Evolutionary conservation across 2,113 vertebrate genomes (phyloP), one percentile per base, ranked within the genome.

Genomic region (Zapus hudsonius): DNA sequence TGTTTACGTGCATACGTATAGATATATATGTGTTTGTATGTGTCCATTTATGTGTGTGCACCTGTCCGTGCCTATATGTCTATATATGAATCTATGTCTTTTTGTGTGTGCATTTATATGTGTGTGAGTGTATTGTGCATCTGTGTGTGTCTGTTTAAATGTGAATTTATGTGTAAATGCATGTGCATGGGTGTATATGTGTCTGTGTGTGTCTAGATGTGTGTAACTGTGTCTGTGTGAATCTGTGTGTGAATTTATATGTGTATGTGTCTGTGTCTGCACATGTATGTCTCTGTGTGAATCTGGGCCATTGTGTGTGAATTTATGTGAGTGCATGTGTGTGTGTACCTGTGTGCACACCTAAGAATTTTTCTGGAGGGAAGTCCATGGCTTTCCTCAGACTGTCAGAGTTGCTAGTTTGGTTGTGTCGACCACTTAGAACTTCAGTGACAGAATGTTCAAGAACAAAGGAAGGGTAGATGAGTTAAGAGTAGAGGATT

Each of bases 1-100:
- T 3, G 36, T 13, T 10, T 40, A 2, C 5, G 25, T 13, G 6
- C 0, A 7, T 16, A 36, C 16, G 7, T 11, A 1, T 72, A 33
- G 59, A 29, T 31, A 40, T 80, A 16, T 89, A 64, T 79, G 17
- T 52, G 33, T 29, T 7, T 38, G 8, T 29, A 2, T 1, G 20
- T 4, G 15, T 36, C 33, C 47, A 47, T 47, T 7, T 47, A 12
- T 47, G 12, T 12, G 7, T 12, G 12, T 47, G 7, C 12, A 47
- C 13, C 2, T 40, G 25, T 40, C n/a, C 36, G 5, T 15, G 27
- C 63, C 31, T 31, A 3, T 12, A 29, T 10, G 12, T 52, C 52
- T 52, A 1, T 33, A 33, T 89, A 36, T 67, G 63, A 27, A 40
- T 78, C 23, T 89, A 44, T 76, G 8, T 72, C 22, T 40, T 7